Base-by-base conservation (phyloP, 23 tunicate genomes). In the Aplidium turbinatum region DNA sequence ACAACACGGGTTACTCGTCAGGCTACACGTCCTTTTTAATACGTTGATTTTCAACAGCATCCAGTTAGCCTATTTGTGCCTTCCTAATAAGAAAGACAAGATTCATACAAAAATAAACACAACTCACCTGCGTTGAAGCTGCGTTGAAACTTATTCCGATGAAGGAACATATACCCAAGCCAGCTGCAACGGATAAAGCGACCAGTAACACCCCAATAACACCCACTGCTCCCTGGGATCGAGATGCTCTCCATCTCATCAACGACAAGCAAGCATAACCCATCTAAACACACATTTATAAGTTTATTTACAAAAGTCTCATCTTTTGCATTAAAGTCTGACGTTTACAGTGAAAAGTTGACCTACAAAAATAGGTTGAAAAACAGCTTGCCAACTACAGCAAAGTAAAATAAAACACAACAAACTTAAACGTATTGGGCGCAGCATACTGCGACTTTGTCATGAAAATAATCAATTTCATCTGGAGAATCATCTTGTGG, bases 211-310 rank as follows among this genome's bases (percentile, higher is more conserved):
- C 97, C 1, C 97, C 97, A 2, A 70, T 13, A 38, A 91, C 38
- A 3, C 87, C 91, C 34, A 91, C 91, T 9, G 78, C 78, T n/a
- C 97, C 97, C 47, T 91, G 97, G 3, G 97, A 91, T n/a, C 83
- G 63, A 9, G 97, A 91, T 9, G 97, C 97, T 20, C 72, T 58
- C 6, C 50, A 79, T 67, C 78, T 81, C 73, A 81, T 72, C 58
- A 84, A 64, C 16, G 97, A 70, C 3, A 84, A 46, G 58, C 87
- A 91, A 35, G 97, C 97, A 35, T 91, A 91, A 18, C 80, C 97
- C 57, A 91, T 57, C 97, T 91, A 76, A 16, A 5, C 29, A 60
- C 3, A 54, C 5, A 54, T 16, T 16, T 9, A 16, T 42, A 42
- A 9, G 13, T 42, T 42, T 42, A 42, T 9, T 16, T 42, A 16